A percentile compares a stretch with the other conserved stretches of the same genome.
Evolutionary conservation across 2,113 vertebrate genomes (phyloP).

Genomic region (Myotis brandtii): DNA sequence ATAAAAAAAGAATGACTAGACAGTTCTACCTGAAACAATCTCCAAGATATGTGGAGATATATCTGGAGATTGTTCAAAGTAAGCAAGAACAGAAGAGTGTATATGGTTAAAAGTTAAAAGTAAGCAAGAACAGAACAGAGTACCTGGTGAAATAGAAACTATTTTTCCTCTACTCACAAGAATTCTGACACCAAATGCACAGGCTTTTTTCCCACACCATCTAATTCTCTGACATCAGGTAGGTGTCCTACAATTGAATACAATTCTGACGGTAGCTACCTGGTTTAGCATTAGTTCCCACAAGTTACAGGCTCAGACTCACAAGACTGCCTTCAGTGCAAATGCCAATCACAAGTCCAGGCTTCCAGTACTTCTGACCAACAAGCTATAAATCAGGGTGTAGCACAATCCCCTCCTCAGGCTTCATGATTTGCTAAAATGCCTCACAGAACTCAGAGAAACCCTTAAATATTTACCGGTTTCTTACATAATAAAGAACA

Average conservation of each 20-base stretch:
- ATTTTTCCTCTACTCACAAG: not conserved
- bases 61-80: not conserved
- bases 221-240: not conserved
- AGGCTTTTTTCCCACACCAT: not conserved
- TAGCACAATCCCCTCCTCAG: not conserved
- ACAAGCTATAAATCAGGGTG: not conserved
- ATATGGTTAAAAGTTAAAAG: not conserved
- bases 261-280: not conserved
- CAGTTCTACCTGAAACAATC: constrained; percentile 41
- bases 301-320: not conserved
- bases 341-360: not conserved
- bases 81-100: not conserved
- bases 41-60: not conserved
- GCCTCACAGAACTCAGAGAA: not conserved
- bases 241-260: not conserved
- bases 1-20: not conserved
- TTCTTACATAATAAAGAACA: not conserved
- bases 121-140: not conserved
- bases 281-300: not conserved
- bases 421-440: not conserved
- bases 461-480: not conserved
- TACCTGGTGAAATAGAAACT: not conserved
- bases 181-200: not conserved
- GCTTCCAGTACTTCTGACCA: not conserved
- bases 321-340: not conserved